Evolutionary conservation across 92 coral and sea anemone genomes (phyloP).

Genomic region (Muricea muricata): DNA sequence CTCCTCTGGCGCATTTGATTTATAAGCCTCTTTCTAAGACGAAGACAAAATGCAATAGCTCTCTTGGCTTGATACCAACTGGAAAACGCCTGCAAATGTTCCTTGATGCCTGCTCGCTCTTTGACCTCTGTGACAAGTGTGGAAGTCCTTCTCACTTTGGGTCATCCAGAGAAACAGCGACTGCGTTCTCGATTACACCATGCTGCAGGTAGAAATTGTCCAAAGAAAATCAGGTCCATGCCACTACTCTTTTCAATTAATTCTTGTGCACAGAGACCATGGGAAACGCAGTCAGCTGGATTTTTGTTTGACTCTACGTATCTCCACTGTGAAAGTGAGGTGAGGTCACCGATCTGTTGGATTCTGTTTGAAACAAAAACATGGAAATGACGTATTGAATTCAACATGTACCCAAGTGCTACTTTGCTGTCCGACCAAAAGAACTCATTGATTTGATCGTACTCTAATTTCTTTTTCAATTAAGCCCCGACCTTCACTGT

Average conservation of each 20-base stretch:
- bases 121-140: background rate
- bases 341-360: conserved; percentile 56
- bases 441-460: background rate
- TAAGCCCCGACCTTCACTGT: conserved; percentile 11
- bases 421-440: conserved; percentile 56
- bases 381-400: conserved; percentile 46
- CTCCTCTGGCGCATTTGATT: background rate
- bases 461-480: conserved; percentile 36
- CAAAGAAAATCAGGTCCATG: conserved; percentile 37
- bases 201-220: conserved; percentile 11
- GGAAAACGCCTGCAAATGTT: conserved; percentile 43
- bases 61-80: conserved; percentile 51
- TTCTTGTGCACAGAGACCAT: conserved; percentile 33
- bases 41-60: conserved; percentile 48
- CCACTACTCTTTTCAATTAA: conserved; percentile 21
- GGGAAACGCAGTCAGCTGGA: conserved; percentile 53
- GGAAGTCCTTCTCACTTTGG: too few relatives aligned
- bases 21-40: background rate
- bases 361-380: conserved; percentile 31
- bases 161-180: conserved; percentile 32
- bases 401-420: conserved; percentile 21
- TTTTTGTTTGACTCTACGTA: conserved; percentile 32
- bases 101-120: background rate
- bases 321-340: conserved; percentile 35
- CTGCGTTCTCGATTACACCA: background rate